A percentile compares a stretch with the other conserved stretches of the same genome.
Evolutionary conservation across 2,797 vertebrate species (phyloP).

Genomic region (Clarias pachynema): DNA sequence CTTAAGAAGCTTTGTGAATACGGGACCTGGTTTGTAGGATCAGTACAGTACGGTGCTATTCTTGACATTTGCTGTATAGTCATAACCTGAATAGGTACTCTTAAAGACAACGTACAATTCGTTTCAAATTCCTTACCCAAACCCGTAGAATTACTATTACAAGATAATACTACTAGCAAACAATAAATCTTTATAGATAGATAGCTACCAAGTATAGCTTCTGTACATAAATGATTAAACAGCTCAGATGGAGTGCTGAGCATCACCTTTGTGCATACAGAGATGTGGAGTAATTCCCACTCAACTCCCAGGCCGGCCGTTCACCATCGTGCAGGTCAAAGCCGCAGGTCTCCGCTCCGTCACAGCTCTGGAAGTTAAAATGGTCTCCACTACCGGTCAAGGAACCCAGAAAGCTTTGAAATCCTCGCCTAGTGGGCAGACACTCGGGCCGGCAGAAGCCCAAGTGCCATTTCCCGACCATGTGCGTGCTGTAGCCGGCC

Average conservation of each 20-base stretch:
- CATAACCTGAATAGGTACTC: background rate
- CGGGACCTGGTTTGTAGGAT: too few species aligned
- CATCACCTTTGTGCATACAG: slow-evolving; percentile 82
- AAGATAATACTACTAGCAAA: background rate
- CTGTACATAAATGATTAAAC: background rate
- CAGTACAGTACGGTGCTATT: background rate
- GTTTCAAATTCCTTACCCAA: background rate
- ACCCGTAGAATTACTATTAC: background rate
- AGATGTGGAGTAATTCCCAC: slow-evolving; percentile 88
- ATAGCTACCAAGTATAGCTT: background rate
- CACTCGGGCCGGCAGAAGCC: slow-evolving; percentile 89
- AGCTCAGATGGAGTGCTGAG: background rate
- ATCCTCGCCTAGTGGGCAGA: slow-evolving; percentile 88
- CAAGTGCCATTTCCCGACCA: slow-evolving; percentile 97
- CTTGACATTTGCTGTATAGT: background rate
- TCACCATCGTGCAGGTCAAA: slow-evolving; percentile 92
- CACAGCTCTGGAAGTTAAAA: slow-evolving; percentile 92
- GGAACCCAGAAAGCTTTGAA: slow-evolving; percentile 91
- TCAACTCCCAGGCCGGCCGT: slow-evolving; percentile 87
- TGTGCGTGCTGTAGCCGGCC: slow-evolving; percentile 89
- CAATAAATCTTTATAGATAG: background rate
- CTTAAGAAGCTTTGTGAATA: too few species aligned
- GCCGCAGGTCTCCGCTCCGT: slow-evolving; percentile 88
- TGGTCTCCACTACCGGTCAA: slow-evolving; percentile 92
- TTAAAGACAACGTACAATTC: background rate